phyloP scores from a whole-genome alignment of 1,140 invertebrate species.

The Aphelenchoides besseyi region DNA sequence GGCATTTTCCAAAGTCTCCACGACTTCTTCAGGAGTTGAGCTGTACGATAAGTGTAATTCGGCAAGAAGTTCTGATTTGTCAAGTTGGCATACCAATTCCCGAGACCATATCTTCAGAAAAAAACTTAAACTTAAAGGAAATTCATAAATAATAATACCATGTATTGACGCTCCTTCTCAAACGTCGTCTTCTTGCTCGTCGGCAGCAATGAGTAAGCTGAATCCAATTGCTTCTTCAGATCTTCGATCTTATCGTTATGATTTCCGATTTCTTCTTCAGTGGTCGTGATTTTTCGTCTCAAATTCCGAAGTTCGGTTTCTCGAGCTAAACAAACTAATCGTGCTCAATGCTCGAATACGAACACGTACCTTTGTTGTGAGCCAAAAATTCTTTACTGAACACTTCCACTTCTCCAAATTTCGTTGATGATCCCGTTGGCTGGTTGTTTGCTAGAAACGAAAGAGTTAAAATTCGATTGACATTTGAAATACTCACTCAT shows the following conservation, averaged over 20 bases:
- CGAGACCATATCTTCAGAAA: slow-evolving; percentile 7
- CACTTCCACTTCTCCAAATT: background rate
- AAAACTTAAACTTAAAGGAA: background rate
- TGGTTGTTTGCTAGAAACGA: slow-evolving; percentile 15
- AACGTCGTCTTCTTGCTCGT: background rate
- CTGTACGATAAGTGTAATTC: background rate
- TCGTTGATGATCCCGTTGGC: background rate
- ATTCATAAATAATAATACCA: too few species aligned
- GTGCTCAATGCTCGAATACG: background rate
- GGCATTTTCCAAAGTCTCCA: slow-evolving; percentile 8
- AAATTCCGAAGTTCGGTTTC: slow-evolving; percentile 20
- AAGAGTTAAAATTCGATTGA: background rate
- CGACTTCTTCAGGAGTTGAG: background rate
- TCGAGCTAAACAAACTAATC: slow-evolving; percentile 4
- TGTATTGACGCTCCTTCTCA: background rate
- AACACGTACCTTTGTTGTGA: slow-evolving; percentile 12
- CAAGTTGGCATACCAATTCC: background rate
- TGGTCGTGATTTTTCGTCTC: background rate
- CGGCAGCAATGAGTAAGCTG: background rate
- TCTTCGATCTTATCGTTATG: background rate
- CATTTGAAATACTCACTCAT: background rate
- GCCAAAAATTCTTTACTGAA: slow-evolving; percentile 15
- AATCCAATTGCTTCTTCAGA: background rate
- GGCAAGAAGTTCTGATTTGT: background rate
- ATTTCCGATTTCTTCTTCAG: slow-evolving; percentile 1